Evolutionary conservation across 2,113 vertebrate genomes (phyloP), one percentile per base, ranked within the genome.

Genomic region (Anoura caudifer): DNA sequence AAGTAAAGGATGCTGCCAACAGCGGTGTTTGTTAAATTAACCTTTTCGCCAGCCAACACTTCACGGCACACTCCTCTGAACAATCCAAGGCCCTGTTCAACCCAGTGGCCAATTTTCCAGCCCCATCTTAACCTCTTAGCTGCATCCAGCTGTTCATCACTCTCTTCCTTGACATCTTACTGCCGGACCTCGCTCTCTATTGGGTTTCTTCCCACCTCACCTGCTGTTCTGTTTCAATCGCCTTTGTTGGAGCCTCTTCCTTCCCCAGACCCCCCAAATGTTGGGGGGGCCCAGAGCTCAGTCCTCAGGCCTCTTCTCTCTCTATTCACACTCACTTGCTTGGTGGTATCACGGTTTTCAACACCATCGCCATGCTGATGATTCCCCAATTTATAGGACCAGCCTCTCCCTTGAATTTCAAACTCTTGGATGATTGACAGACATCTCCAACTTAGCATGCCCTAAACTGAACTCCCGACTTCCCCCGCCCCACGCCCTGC

Each of bases 401-500:
- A 76, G 43, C 41, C 9, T 54, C 22, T 52, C 19, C 31, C 70
- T 84, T 69, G 63, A 93, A 65, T 72, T 38, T 43, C 45, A 52
- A 50, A 59, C n/a, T n/a, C 77, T 75, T 28, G 7, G 24, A 33
- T 47, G n/a, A 54, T 50, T 47, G 41, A 67, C 2, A 72, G 61
- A 87, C 10, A 72, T 4, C 38, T 73, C 93, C 31, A 38, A 75
- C 4, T 33, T 13, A 43, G 38, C 41, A 7, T 43, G 54, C 54
- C 45, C 38, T 43, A 33, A 41, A 59, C 13, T 5, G 43, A 77
- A 47, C 20, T 92, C 75, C 76, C 2, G 10, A 76, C 4, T 67
- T 47, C 47, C 36, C 31, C 22, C 15, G 6, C 22, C 26, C 19
- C 8, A 2, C 0, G 0, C 4, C 13, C 38, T n/a, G 19, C 38